phyloP scores from a whole-genome alignment of 2,113 vertebrate species.

The Lycocorax pyrrhopterus region DNA sequence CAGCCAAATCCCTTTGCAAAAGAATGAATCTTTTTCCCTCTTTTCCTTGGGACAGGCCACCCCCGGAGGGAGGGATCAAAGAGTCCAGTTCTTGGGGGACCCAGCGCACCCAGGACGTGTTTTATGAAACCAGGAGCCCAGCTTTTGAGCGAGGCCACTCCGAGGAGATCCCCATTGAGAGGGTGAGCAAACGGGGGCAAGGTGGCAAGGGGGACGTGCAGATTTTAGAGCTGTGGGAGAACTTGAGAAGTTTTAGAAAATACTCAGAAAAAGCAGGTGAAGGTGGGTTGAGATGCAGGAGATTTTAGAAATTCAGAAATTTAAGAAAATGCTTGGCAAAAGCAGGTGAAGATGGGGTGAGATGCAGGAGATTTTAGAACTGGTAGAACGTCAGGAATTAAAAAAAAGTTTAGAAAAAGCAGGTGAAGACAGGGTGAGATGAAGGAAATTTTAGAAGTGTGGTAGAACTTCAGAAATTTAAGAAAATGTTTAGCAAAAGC shows the following conservation, averaged over 20 bases:
- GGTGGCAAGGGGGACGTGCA: background rate
- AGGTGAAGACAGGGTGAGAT: background rate
- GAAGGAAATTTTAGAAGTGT: background rate
- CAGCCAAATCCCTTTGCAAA: background rate
- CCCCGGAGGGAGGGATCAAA: constrained; percentile 77
- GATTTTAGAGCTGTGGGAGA: background rate
- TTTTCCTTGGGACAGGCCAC: constrained; percentile 60
- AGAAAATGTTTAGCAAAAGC: background rate
- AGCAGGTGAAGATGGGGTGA: background rate
- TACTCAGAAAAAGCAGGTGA: too few relatives aligned
- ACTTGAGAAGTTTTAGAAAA: too few relatives aligned
- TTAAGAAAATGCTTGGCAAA: background rate
- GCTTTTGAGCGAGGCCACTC: constrained; percentile 80
- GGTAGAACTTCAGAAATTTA: background rate
- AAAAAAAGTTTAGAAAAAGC: background rate
- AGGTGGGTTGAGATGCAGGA: too few relatives aligned
- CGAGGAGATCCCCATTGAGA: constrained; percentile 77
- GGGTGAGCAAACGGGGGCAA: constrained; percentile 5
- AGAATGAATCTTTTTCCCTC: background rate
- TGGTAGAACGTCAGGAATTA: background rate
- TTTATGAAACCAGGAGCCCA: constrained; percentile 69
- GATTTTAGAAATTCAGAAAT: background rate
- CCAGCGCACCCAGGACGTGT: constrained; percentile 79
- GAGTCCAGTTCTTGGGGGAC: constrained; percentile 84
- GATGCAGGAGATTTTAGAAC: background rate